These are phyloP conservation scores for Oxytorus armatus DNA, from an alignment of 2,888 invertebrate genomes.

Conservation along the genomic window DNA sequence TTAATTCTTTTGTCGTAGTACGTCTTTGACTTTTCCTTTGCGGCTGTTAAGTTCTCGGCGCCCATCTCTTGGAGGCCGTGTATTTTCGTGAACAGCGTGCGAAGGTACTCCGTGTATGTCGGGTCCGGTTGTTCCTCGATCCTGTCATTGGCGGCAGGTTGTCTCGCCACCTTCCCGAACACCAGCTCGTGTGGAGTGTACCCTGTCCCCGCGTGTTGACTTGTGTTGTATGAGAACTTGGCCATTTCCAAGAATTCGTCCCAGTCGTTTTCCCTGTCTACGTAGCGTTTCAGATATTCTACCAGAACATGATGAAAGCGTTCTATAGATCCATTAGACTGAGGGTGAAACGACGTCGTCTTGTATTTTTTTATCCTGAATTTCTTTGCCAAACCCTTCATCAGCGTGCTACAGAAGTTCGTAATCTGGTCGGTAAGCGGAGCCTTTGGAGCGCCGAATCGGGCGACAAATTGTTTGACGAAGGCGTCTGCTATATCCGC, in stretches of 20 bases:
- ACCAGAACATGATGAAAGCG: too few relatives aligned
- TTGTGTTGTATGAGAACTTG: constrained; percentile 64
- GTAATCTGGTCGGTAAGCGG: constrained; percentile 48
- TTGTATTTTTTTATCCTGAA: too few relatives aligned
- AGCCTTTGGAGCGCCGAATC: constrained; percentile 37
- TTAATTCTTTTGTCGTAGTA: constrained; percentile 42
- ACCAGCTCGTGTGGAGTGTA: constrained; percentile 64
- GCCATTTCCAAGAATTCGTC: constrained; percentile 39
- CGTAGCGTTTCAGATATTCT: too few relatives aligned
- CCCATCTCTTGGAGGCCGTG: constrained; percentile 22
- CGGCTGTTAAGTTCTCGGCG: neutral
- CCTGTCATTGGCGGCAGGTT: neutral
- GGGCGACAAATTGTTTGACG: constrained; percentile 26
- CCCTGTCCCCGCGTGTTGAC: constrained; percentile 60
- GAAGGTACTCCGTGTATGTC: constrained; percentile 40
- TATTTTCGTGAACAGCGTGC: constrained; percentile 22
- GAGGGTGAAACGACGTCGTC: too few relatives aligned
- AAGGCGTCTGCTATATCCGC: constrained; percentile 35
- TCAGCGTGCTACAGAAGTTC: constrained; percentile 46
- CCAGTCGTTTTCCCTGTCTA: too few relatives aligned
- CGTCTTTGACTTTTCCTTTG: constrained; percentile 38
- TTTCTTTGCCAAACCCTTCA: constrained; percentile 2
- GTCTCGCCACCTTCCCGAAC: too few relatives aligned
- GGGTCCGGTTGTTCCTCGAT: constrained; percentile 15
- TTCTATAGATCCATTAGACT: too few relatives aligned